A percentile compares a stretch with the other conserved stretches of the same genome.
Conservation (phyloP, 2,113 vertebrate genomes). For the Cottus gobio region DNA sequence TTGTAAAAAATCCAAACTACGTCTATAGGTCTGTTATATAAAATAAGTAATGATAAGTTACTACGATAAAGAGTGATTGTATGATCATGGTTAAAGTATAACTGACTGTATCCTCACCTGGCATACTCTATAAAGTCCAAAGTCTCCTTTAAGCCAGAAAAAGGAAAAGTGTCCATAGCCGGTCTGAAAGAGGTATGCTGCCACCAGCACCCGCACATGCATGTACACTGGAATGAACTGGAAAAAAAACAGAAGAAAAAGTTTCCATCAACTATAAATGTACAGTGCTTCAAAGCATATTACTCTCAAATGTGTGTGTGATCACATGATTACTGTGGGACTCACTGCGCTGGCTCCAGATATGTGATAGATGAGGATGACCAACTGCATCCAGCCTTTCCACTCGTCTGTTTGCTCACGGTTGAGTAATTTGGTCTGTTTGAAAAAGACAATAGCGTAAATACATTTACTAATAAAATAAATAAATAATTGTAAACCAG, state of each 20-base stretch:
- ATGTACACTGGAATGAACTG: conserved; percentile 99
- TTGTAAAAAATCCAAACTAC: not conserved
- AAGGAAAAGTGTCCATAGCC: conserved; percentile 99
- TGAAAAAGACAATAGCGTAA: conserved; percentile 37
- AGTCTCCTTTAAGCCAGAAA: conserved; percentile 99
- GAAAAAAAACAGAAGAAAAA: conserved; percentile 45
- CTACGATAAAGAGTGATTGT: not conserved
- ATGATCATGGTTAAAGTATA: conserved; percentile 4
- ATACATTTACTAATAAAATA: no score
- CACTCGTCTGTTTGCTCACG: conserved; percentile 98
- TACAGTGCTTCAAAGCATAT: not conserved
- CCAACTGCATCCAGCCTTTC: conserved; percentile 99
- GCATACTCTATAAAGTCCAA: conserved; percentile 95
- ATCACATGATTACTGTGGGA: conserved; percentile 31
- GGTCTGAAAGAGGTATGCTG: conserved; percentile 97
- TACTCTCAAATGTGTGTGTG: not conserved
- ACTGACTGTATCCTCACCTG: conserved; percentile 84
- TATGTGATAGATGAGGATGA: conserved; percentile 98
- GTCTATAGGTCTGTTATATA: not conserved
- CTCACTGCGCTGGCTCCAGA: conserved; percentile 98
- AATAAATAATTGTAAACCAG: no score
- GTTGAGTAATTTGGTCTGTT: conserved; percentile 95
- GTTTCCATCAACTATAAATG: not conserved
- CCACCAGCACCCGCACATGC: conserved; percentile 96
- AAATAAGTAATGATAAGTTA: not conserved